phyloP scores from a whole-genome alignment of 2,797 vertebrate species.

The Lepus townsendii region DNA sequence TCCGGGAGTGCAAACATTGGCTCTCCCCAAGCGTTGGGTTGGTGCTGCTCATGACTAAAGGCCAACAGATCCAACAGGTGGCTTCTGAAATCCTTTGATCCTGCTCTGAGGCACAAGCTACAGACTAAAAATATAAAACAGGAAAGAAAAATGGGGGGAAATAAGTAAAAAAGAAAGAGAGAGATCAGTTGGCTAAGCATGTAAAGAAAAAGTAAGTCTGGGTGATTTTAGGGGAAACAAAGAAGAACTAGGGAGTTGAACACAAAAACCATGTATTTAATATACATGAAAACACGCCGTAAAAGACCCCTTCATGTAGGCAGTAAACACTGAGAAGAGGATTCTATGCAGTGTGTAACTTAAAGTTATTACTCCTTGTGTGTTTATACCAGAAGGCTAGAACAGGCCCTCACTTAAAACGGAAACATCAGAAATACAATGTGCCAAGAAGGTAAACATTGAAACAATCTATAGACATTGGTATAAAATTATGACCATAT shows the following conservation, averaged over 20 bases:
- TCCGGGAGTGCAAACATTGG: background rate
- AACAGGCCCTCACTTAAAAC: background rate
- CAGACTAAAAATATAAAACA: background rate
- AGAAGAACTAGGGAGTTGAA: background rate
- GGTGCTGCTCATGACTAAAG: background rate
- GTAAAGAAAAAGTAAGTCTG: background rate
- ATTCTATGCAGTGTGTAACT: background rate
- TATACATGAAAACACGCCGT: background rate
- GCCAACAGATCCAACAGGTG: background rate
- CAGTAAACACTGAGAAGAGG: background rate
- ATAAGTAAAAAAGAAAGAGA: background rate
- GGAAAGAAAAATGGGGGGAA: background rate
- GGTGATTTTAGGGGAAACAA: slow-evolving; percentile 7
- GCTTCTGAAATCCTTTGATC: slow-evolving; percentile 27
- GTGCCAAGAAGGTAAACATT: slow-evolving; percentile 15
- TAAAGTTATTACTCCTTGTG: background rate
- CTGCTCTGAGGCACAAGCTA: background rate
- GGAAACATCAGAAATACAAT: slow-evolving; percentile 32
- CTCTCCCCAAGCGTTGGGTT: background rate
- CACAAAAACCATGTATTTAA: background rate
- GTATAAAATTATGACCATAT: slow-evolving; percentile 14
- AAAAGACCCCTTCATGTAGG: background rate
- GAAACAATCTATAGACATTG: background rate
- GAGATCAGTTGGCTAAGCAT: background rate
- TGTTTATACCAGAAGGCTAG: background rate